Evolutionary conservation across 1,140 invertebrate species (phyloP).

Genomic region (Magallana gigas): DNA sequence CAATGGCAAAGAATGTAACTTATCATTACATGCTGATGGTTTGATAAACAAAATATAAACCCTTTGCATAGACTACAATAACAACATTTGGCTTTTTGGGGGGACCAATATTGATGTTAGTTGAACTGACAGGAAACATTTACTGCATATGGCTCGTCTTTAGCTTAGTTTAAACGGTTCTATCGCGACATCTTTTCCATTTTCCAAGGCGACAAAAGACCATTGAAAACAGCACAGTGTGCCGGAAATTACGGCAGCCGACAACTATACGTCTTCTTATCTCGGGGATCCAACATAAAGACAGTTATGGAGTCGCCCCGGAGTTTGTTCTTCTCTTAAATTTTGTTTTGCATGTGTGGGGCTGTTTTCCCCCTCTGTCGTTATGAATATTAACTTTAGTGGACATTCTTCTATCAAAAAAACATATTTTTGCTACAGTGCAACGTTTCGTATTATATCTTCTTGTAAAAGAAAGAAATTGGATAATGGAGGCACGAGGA

Average conservation of each 20-base stretch:
- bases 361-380: background rate
- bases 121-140: too few relatives aligned
- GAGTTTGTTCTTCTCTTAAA: background rate
- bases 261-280: background rate
- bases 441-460: too few relatives aligned
- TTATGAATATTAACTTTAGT: background rate
- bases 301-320: background rate
- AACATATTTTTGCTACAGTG: too few relatives aligned
- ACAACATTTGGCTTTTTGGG: too few relatives aligned
- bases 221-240: background rate
- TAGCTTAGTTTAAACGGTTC: background rate
- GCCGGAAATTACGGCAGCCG: conserved; percentile 18
- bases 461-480: too few relatives aligned
- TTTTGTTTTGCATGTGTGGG: background rate
- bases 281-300: background rate
- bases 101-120: too few relatives aligned
- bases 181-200: background rate
- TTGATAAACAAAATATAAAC: too few relatives aligned
- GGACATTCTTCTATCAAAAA: too few relatives aligned
- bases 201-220: background rate
- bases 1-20: too few relatives aligned
- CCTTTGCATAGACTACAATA: too few relatives aligned
- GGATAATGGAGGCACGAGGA: too few relatives aligned
- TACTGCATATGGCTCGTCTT: background rate
- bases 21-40: too few relatives aligned